Base-by-base conservation (phyloP, 2,113 vertebrate species). In the Hyla sarda region DNA sequence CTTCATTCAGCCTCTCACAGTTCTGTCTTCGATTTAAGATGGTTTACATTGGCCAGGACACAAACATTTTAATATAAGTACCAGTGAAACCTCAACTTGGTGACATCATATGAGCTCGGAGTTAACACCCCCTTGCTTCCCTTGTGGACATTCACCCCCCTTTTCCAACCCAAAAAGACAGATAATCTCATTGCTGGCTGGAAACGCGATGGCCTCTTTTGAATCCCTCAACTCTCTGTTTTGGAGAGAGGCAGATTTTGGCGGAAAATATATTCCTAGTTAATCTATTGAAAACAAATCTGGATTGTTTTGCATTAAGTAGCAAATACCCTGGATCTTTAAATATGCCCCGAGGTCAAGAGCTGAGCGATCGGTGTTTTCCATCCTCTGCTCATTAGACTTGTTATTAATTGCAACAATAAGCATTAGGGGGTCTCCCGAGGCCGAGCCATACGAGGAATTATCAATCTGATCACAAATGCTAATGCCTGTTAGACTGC, bases 1-100 rank as follows among this genome's bases (percentile, higher is more conserved):
- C 95, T 96, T 92, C 93, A 94, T 95, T 95, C 95, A 95, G 96
- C 96, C 96, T 45, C 95, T 97, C 96, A 95, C 95, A 95, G 96
- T 93, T 95, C 96, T 95, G 95, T 94, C 93, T 97, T 98, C 96
- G 96, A 97, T 97, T 96, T 97, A 96, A 95, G 95, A 97, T 94
- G 93, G 96, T 99, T 98, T 99, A 98, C 96, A 95, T 98, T 98
- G 97, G 98, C 98, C 96, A 94, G 91, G 91, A 96, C 96, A 96
- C 95, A 96, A 97, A 96, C 95, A 95, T 96, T 98, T 97, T 95
- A 97, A 97, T 95, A 95, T 80, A 96, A 96, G 96, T 95, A 95
- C 96, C 97, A 93, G 94, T 93, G 96, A 97, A 97, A 95, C 96
- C 94, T 93, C 95, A 94, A 93, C 93, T 90, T 93, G 91, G 95